Percentiles rank a stretch among this genome's conserved stretches.
These are phyloP conservation scores for Sclerurus mexicanus DNA, from an alignment of 2,113 vertebrate species.

Conservation along the genomic window DNA sequence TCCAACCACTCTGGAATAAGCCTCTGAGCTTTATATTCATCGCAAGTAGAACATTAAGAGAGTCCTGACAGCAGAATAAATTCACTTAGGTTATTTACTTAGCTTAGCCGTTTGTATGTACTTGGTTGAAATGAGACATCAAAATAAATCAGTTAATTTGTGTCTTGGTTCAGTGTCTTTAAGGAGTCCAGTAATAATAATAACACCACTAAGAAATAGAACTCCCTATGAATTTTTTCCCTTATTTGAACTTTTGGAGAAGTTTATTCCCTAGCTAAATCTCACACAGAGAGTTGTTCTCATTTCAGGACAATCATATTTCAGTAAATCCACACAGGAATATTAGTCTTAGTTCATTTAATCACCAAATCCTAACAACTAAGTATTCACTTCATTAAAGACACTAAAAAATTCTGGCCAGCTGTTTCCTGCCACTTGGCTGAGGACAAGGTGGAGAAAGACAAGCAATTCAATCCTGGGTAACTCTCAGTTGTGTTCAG, in stretches of 20 bases:
- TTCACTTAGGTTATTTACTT: background rate
- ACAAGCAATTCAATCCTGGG: constrained; percentile 77
- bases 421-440: constrained; percentile 87
- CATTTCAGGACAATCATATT: constrained; percentile 71
- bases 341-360: constrained; percentile 89
- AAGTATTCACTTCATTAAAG: constrained; percentile 86
- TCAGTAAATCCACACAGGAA: constrained; percentile 82
- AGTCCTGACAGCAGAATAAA: background rate
- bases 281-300: background rate
- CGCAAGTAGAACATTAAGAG: background rate
- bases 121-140: background rate
- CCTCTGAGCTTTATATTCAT: background rate
- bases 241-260: background rate
- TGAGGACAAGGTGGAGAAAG: constrained; percentile 86
- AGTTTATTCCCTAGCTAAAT: constrained; percentile 25
- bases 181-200: background rate
- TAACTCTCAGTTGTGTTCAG: constrained; percentile 72
- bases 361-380: constrained; percentile 80
- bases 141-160: background rate
- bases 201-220: background rate
- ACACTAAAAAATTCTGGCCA: constrained; percentile 89
- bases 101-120: background rate
- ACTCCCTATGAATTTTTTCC: background rate
- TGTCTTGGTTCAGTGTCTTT: background rate
- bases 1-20: background rate